These are phyloP conservation scores for Eurosta solidaginis DNA, from an alignment of 1,140 invertebrate genomes.

Conservation along the genomic window DNA sequence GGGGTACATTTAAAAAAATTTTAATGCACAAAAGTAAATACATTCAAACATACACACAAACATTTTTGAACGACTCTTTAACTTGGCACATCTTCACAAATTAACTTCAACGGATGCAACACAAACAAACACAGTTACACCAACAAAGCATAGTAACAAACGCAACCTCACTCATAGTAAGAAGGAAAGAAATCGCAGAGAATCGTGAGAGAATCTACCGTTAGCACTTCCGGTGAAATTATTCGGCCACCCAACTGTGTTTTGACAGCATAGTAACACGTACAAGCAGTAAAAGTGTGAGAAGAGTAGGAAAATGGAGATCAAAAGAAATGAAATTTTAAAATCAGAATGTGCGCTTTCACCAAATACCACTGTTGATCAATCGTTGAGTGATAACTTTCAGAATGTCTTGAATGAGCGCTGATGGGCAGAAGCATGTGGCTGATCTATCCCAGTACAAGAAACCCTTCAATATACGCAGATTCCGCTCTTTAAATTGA, in stretches of 20 bases:
- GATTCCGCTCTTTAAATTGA: no score
- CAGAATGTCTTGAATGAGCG: no score
- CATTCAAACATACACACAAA: neutral
- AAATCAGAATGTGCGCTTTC: no score
- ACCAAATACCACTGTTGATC: no score
- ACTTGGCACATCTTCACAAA: neutral
- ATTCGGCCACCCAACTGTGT: neutral
- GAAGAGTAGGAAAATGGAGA: neutral
- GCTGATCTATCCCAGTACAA: no score
- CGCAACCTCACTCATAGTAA: neutral
- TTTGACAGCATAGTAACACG: neutral
- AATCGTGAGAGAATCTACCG: neutral
- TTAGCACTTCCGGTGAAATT: neutral
- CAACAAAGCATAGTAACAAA: neutral
- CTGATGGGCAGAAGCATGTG: no score
- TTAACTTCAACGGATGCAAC: slow-evolving; percentile 2
- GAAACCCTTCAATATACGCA: no score
- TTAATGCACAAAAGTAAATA: no score
- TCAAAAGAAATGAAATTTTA: neutral
- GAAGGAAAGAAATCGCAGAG: neutral
- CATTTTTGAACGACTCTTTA: neutral
- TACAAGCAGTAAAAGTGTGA: neutral
- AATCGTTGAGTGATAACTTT: no score
- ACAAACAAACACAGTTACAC: neutral
- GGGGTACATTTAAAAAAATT: neutral